Conservation (phyloP, 2,888 invertebrate species). For the Cryptus armator region DNA sequence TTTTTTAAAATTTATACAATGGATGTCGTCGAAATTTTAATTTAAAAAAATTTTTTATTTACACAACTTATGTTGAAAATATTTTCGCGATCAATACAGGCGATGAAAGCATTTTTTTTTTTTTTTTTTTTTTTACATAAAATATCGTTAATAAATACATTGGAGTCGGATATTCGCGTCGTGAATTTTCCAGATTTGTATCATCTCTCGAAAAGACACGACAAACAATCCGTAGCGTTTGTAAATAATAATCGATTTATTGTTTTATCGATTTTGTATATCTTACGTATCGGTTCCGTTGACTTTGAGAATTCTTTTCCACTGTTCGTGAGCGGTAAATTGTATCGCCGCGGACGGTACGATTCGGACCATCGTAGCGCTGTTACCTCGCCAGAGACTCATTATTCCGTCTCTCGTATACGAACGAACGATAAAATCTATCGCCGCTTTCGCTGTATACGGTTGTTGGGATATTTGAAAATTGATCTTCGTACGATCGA, state of each 20-base stretch:
- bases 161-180: background rate
- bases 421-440: slow-evolving; percentile 89
- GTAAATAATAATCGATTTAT: too few relatives aligned
- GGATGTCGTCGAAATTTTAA: too few relatives aligned
- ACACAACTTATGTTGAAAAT: too few relatives aligned
- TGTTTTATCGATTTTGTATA: slow-evolving; percentile 23
- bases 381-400: slow-evolving; percentile 98
- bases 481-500: slow-evolving; percentile 99
- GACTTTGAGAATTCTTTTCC: slow-evolving; percentile 93
- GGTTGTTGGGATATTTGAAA: slow-evolving; percentile 95
- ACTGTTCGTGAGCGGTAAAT: slow-evolving; percentile 99
- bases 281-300: slow-evolving; percentile 88
- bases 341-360: slow-evolving; percentile 99
- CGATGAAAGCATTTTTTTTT: too few relatives aligned
- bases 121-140: too few relatives aligned
- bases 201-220: background rate
- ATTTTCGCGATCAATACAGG: too few relatives aligned
- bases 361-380: slow-evolving; percentile 98
- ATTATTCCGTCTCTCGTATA: slow-evolving; percentile 92
- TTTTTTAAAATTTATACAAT: too few relatives aligned
- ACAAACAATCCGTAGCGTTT: too few relatives aligned
- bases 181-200: background rate
- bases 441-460: slow-evolving; percentile 91
- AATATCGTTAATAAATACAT: background rate
- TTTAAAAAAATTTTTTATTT: too few relatives aligned